Conservation (phyloP, 2,888 invertebrate genomes). For the Xiphydria camelus region DNA sequence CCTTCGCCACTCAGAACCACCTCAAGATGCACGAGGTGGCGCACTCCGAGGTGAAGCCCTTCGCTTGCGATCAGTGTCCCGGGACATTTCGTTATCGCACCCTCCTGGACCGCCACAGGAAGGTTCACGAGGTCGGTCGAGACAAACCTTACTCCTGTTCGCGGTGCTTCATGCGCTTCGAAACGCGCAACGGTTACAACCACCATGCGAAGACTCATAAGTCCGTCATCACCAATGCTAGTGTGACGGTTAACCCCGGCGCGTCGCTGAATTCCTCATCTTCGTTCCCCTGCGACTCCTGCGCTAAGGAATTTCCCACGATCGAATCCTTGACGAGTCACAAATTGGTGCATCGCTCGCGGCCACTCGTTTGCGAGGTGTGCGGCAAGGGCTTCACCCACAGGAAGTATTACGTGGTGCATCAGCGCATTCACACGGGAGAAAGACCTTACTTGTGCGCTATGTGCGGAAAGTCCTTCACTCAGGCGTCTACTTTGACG, state of each 20-base stretch:
- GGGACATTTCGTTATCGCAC: constrained; percentile 55
- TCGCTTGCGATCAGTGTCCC: constrained; percentile 50
- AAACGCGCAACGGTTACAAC: constrained; percentile 54
- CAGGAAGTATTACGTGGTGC: constrained; percentile 55
- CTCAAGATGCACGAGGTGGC: constrained; percentile 49
- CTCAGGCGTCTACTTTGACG: constrained; percentile 53
- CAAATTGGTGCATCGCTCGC: constrained; percentile 48
- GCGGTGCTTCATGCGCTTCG: constrained; percentile 54
- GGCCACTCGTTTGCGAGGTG: constrained; percentile 55
- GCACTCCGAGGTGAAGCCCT: constrained; percentile 44
- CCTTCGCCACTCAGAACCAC: constrained; percentile 46
- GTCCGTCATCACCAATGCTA: constrained; percentile 11
- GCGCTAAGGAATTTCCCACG: constrained; percentile 49
- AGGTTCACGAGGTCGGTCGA: constrained; percentile 48
- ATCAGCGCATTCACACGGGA: constrained; percentile 58
- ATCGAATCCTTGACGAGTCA: constrained; percentile 49
- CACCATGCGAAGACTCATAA: constrained; percentile 56
- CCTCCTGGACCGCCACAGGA: constrained; percentile 52
- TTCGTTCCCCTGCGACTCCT: constrained; percentile 49
- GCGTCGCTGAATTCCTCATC: background rate
- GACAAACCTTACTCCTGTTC: constrained; percentile 55
- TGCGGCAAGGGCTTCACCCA: constrained; percentile 57
- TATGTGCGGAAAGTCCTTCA: constrained; percentile 56
- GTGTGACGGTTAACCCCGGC: background rate
- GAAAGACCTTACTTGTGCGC: constrained; percentile 59